Conservation (phyloP, 2,113 vertebrate species). For the Xiphophorus maculatus region DNA sequence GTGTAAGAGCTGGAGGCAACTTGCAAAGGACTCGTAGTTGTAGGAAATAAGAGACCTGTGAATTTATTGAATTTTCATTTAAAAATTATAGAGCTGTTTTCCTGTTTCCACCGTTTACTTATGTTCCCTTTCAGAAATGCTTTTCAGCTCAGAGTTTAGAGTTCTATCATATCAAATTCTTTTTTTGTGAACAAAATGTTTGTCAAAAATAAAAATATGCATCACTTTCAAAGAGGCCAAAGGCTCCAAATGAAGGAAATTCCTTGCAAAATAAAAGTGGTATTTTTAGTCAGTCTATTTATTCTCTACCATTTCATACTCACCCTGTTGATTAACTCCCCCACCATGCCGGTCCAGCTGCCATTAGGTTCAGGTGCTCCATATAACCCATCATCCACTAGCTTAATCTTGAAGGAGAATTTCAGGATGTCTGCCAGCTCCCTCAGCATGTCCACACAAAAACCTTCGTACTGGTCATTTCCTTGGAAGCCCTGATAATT, state of each 20-base stretch:
- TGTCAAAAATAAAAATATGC: neutral
- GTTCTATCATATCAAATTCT: neutral
- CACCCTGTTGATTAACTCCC: constrained; percentile 93
- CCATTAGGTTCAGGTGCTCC: constrained; percentile 90
- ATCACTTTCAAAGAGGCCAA: neutral
- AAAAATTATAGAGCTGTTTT: too few species aligned
- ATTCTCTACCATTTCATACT: neutral
- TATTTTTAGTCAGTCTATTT: neutral
- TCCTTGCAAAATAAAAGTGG: neutral
- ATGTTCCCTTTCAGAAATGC: too few species aligned
- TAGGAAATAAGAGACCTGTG: neutral
- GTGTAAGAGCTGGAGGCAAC: neutral
- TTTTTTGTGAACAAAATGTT: neutral
- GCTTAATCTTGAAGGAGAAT: constrained; percentile 88
- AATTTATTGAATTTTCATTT: neutral
- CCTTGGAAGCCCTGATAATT: constrained; percentile 85
- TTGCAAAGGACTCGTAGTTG: neutral
- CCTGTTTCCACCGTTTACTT: too few species aligned
- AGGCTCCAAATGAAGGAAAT: neutral
- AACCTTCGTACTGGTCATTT: constrained; percentile 89
- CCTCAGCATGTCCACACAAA: constrained; percentile 93
- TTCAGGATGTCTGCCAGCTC: constrained; percentile 87
- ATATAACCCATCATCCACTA: constrained; percentile 91
- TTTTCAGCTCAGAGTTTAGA: too few species aligned
- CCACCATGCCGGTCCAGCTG: constrained; percentile 95